These are phyloP conservation scores for Stegana nigrithorax DNA, from an alignment of 2,888 invertebrate species.

Conservation along the genomic window DNA sequence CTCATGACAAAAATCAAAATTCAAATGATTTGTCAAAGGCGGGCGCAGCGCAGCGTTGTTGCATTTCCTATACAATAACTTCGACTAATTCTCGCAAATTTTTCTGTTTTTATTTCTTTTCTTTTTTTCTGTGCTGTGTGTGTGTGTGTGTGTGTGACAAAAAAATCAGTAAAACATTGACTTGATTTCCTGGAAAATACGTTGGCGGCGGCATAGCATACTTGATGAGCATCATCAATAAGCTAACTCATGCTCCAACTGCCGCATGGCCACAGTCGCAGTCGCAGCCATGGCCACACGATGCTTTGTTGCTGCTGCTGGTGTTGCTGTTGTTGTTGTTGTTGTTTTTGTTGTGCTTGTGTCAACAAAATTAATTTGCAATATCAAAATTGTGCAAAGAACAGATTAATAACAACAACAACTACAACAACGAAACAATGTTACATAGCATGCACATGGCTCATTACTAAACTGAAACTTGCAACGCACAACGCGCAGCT, in stretches of 20 bases:
- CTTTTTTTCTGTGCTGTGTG: neutral
- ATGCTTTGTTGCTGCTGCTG: slow-evolving; percentile 31
- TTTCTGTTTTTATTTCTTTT: neutral
- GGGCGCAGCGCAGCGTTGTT: neutral
- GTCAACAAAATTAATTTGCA: slow-evolving; percentile 60
- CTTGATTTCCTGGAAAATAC: slow-evolving; percentile 13
- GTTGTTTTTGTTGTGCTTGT: slow-evolving; percentile 36
- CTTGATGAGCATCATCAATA: slow-evolving; percentile 31
- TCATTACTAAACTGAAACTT: slow-evolving; percentile 37
- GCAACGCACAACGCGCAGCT: slow-evolving; percentile 41
- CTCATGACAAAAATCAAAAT: slow-evolving; percentile 13
- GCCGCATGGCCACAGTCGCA: slow-evolving; percentile 11
- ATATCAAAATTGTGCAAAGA: slow-evolving; percentile 60
- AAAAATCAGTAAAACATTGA: slow-evolving; percentile 12
- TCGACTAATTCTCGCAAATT: too few relatives aligned
- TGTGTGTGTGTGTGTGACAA: neutral
- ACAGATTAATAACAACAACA: slow-evolving; percentile 60
- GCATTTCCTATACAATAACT: too few relatives aligned
- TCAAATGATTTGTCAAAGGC: slow-evolving; percentile 27
- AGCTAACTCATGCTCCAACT: slow-evolving; percentile 9
- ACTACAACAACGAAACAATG: slow-evolving; percentile 21
- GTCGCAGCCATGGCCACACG: too few relatives aligned
- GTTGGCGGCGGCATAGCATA: slow-evolving; percentile 6
- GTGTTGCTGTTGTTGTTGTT: slow-evolving; percentile 38
- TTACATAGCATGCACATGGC: slow-evolving; percentile 19